A percentile compares a stretch with the other conserved stretches of the same genome.
Conservation (phyloP, 2,797 vertebrate species). For the Eupleurogrammus muticus region DNA sequence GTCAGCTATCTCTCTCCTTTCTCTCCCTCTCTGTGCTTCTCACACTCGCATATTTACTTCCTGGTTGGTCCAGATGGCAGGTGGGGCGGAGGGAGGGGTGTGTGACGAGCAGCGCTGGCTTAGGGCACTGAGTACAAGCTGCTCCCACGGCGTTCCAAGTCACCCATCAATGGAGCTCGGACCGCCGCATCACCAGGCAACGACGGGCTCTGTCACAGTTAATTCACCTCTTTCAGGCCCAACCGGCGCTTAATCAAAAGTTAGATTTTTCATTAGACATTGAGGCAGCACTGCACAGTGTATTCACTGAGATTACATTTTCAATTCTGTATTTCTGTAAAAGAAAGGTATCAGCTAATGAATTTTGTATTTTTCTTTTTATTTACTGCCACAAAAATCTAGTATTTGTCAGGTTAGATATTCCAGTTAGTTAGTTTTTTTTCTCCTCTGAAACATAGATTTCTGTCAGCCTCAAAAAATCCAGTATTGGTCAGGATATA, state of each 20-base stretch:
- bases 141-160: slow-evolving; percentile 69
- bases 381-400: no score
- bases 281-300: not conserved
- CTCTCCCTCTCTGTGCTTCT: slow-evolving; percentile 23
- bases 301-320: not conserved
- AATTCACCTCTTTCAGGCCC: slow-evolving; percentile 30
- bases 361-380: no score
- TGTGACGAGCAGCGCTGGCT: slow-evolving; percentile 49
- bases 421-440: not conserved
- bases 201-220: slow-evolving; percentile 27
- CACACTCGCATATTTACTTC: slow-evolving; percentile 61
- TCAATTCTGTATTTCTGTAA: not conserved
- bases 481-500: not conserved
- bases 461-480: not conserved
- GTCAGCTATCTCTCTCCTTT: slow-evolving; percentile 41
- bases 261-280: not conserved
- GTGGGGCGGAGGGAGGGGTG: slow-evolving; percentile 56
- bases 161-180: slow-evolving; percentile 49
- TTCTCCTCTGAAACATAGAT: not conserved
- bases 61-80: slow-evolving; percentile 78
- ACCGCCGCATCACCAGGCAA: slow-evolving; percentile 62
- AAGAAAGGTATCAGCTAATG: no score
- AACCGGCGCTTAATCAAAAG: not conserved
- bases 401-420: no score
- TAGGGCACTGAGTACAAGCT: slow-evolving; percentile 71